phyloP scores from a whole-genome alignment of 2,797 vertebrate genomes.

The Xenops minutus region DNA sequence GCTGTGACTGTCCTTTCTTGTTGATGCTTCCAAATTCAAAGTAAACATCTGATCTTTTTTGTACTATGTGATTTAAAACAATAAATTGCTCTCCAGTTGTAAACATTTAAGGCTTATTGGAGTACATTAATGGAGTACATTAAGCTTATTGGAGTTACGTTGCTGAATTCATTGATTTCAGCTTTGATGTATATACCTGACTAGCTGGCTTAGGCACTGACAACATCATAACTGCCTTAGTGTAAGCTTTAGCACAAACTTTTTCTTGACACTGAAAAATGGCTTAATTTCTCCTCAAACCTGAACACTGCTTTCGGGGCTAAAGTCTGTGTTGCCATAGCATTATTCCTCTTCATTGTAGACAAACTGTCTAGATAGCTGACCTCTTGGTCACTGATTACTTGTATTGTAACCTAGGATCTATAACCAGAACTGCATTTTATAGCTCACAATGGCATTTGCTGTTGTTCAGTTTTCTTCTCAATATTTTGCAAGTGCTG shows the following conservation, averaged over 20 bases:
- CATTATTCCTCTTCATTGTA: neutral
- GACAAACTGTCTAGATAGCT: neutral
- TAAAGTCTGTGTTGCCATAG: neutral
- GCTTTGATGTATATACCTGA: neutral
- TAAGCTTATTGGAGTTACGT: no score
- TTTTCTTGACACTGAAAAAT: neutral
- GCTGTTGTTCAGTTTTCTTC: neutral
- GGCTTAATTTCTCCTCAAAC: neutral
- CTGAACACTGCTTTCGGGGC: neutral
- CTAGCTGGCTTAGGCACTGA: neutral
- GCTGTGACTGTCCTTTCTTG: neutral
- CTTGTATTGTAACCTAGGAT: neutral
- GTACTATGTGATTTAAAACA: neutral
- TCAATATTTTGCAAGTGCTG: neutral
- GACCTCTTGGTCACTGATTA: neutral
- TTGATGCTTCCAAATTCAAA: neutral
- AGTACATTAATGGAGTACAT: neutral
- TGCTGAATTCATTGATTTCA: neutral
- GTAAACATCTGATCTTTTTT: neutral
- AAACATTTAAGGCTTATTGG: neutral
- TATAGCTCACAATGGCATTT: neutral
- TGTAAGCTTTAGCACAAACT: neutral
- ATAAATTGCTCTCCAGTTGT: neutral
- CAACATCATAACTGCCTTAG: neutral
- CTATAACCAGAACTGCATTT: neutral